Percentiles rank a stretch among this genome's conserved stretches.
These are phyloP conservation scores for Microtus pennsylvanicus DNA, from an alignment of 2,113 vertebrate species.

Conservation along the genomic window DNA sequence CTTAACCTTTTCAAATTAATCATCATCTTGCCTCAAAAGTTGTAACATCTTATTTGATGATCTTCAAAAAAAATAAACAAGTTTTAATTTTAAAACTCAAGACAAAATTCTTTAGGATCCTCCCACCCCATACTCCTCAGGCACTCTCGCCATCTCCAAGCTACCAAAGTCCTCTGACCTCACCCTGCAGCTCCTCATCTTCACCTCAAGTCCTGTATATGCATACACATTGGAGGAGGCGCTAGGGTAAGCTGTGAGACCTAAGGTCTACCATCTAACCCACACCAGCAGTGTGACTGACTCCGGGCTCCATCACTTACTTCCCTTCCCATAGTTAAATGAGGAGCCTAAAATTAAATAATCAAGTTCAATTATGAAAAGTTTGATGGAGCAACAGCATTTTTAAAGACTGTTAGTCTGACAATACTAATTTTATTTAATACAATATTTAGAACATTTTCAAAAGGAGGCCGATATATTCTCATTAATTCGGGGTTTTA, in stretches of 20 bases:
- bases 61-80: slow-evolving; percentile 18
- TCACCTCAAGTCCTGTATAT: background rate
- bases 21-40: slow-evolving; percentile 18
- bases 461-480: background rate
- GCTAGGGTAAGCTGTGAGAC: background rate
- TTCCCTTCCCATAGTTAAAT: slow-evolving; percentile 3
- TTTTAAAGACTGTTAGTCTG: slow-evolving; percentile 48
- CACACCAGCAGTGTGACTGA: background rate
- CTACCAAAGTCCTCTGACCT: background rate
- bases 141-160: background rate
- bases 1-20: slow-evolving; percentile 57
- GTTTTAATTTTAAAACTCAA: slow-evolving; percentile 14
- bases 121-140: slow-evolving; percentile 29
- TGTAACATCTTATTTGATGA: background rate
- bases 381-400: background rate
- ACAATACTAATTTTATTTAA: background rate
- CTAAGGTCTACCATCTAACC: background rate
- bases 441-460: slow-evolving; percentile 31
- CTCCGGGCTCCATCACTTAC: background rate
- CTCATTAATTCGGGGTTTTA: background rate
- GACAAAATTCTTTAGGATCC: background rate
- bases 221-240: background rate
- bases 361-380: slow-evolving; percentile 26
- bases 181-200: background rate
- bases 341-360: background rate